Percentiles rank a stretch among this genome's conserved stretches.
phyloP scores from a whole-genome alignment of 2,888 invertebrate species.

The Perithous albicinctus region DNA sequence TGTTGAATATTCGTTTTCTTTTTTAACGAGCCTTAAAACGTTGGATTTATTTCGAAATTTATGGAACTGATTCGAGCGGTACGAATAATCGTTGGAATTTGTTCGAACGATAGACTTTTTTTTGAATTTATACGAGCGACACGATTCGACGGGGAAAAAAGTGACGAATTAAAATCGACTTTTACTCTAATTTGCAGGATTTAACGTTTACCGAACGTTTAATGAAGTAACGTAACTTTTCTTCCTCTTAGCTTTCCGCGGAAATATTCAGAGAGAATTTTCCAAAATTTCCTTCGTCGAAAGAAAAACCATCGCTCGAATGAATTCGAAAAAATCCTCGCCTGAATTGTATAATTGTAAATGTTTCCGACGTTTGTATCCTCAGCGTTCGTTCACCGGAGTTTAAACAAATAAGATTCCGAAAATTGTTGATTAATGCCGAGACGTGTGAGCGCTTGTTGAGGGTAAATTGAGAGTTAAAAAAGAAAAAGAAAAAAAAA shows the following conservation, averaged over 20 bases:
- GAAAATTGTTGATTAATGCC: not conserved
- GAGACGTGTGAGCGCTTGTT: slow-evolving; percentile 15
- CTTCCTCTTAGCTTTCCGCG: no score
- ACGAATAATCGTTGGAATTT: slow-evolving; percentile 1
- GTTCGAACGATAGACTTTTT: slow-evolving; percentile 2
- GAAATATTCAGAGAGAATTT: no score
- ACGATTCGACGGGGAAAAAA: not conserved
- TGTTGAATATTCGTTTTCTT: no score
- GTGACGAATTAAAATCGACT: no score
- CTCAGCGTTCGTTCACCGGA: not conserved
- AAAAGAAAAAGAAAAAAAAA: not conserved
- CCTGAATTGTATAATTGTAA: slow-evolving; percentile 30
- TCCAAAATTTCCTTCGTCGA: no score
- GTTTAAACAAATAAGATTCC: not conserved
- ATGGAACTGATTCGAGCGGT: not conserved
- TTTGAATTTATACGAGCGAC: not conserved
- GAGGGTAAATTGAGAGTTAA: not conserved
- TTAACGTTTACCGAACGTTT: no score
- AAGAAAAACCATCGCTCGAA: not conserved
- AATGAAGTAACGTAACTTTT: no score
- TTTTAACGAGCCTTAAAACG: not conserved
- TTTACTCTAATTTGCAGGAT: no score
- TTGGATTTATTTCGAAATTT: not conserved
- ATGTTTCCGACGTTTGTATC: slow-evolving; percentile 6
- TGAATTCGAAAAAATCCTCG: not conserved